Conservation (phyloP, 2,888 invertebrate species). For the Phasia obesa region DNA sequence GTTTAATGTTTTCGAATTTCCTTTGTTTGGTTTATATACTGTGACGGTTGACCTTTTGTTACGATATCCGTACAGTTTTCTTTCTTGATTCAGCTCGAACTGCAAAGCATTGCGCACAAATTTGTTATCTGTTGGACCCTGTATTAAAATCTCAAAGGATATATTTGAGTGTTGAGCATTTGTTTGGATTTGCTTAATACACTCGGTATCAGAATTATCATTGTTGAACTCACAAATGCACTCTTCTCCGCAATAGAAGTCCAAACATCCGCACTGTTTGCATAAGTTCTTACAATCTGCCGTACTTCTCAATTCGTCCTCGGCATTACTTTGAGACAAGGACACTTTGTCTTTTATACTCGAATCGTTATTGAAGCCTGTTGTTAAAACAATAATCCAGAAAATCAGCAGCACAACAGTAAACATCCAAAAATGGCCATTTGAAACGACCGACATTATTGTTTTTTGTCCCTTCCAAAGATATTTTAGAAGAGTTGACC, state of each 20-base stretch:
- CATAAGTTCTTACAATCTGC: constrained; percentile 80
- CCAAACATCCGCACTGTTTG: constrained; percentile 80
- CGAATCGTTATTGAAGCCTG: constrained; percentile 28
- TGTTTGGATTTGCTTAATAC: constrained; percentile 78
- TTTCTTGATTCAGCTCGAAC: constrained; percentile 77
- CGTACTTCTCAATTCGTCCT: constrained; percentile 76
- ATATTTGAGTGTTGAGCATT: constrained; percentile 76
- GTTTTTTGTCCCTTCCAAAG: constrained; percentile 11
- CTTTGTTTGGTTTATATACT: constrained; percentile 77
- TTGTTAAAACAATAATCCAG: constrained; percentile 70
- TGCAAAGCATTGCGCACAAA: constrained; percentile 80
- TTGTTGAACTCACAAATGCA: constrained; percentile 82
- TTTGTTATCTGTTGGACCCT: constrained; percentile 79
- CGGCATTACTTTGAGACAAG: constrained; percentile 32
- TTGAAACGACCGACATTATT: constrained; percentile 54
- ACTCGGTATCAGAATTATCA: constrained; percentile 77
- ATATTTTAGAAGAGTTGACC: constrained; percentile 9
- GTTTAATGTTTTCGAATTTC: not conserved
- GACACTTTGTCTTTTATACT: constrained; percentile 10
- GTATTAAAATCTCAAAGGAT: constrained; percentile 81
- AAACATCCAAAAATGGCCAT: constrained; percentile 63
- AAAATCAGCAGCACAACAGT: constrained; percentile 62
- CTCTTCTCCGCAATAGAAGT: constrained; percentile 82
- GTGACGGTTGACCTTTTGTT: constrained; percentile 79
- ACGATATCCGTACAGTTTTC: constrained; percentile 59